These are phyloP conservation scores for Prietella phreatophila DNA, from an alignment of 2,113 vertebrate genomes.

Conservation along the genomic window DNA sequence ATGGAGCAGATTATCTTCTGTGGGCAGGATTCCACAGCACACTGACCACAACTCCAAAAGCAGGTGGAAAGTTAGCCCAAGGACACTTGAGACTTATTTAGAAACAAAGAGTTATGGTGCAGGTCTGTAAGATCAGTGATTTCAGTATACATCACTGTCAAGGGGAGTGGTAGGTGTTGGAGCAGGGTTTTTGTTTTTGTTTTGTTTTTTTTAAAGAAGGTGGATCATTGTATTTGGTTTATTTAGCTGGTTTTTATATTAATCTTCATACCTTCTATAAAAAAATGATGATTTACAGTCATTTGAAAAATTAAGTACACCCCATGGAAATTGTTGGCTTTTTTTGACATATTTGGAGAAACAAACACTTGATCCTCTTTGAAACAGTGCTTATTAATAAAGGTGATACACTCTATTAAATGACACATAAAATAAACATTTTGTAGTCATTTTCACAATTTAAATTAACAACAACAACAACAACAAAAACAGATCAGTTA, in stretches of 20 bases:
- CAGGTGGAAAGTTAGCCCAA: constrained; percentile 31
- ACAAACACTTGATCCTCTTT: too few species aligned
- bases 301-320: too few species aligned
- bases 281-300: neutral
- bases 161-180: neutral
- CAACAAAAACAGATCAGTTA: too few species aligned
- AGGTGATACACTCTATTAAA: too few species aligned
- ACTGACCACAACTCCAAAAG: constrained; percentile 11
- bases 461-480: too few species aligned
- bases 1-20: constrained; percentile 44
- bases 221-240: neutral
- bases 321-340: too few species aligned
- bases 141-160: neutral
- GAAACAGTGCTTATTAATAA: too few species aligned
- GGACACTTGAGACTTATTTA: constrained; percentile 21
- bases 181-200: neutral
- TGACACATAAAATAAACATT: too few species aligned
- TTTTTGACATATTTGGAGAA: too few species aligned
- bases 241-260: neutral
- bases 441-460: too few species aligned
- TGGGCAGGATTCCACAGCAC: constrained; percentile 35
- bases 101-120: neutral
- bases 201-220: neutral
- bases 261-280: neutral
- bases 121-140: neutral